Percentiles rank a stretch among this genome's conserved stretches.
These are phyloP conservation scores for Falco biarmicus DNA, from an alignment of 2,797 vertebrate species.

Conservation along the genomic window DNA sequence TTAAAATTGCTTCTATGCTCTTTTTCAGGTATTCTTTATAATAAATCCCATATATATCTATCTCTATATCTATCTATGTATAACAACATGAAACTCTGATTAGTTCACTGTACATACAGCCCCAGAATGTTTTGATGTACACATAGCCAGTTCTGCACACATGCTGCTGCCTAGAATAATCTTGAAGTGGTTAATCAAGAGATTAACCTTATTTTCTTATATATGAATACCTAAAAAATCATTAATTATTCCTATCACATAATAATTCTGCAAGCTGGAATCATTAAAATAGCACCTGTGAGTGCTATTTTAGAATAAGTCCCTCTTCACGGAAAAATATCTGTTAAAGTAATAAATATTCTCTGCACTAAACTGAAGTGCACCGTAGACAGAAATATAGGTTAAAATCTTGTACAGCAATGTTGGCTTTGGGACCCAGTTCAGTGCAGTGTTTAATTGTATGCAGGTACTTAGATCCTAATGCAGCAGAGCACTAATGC, in stretches of 20 bases:
- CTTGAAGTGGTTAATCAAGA: not conserved
- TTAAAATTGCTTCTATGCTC: not conserved
- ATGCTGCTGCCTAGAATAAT: not conserved
- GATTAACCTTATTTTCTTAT: not conserved
- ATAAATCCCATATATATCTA: not conserved
- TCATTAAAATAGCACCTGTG: not conserved
- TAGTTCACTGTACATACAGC: not conserved
- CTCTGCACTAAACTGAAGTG: not conserved
- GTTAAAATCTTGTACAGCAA: not conserved
- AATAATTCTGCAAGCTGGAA: constrained; percentile 1
- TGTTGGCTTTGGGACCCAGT: constrained; percentile 3
- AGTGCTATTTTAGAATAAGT: not conserved
- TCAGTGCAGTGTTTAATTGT: constrained; percentile 6
- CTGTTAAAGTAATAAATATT: constrained; percentile 27
- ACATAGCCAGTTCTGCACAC: not conserved
- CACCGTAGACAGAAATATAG: constrained; percentile 18
- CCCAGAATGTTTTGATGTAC: not conserved
- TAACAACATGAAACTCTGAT: not conserved
- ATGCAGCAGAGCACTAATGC: constrained; percentile 36
- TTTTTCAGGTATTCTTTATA: not conserved
- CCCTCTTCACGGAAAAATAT: not conserved
- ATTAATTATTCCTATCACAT: constrained; percentile 13
- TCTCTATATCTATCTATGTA: not conserved
- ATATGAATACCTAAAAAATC: not conserved
- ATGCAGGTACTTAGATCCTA: constrained; percentile 11